These are phyloP conservation scores for Eurytoma adleriae DNA, from an alignment of 2,888 invertebrate species.

Conservation along the genomic window DNA sequence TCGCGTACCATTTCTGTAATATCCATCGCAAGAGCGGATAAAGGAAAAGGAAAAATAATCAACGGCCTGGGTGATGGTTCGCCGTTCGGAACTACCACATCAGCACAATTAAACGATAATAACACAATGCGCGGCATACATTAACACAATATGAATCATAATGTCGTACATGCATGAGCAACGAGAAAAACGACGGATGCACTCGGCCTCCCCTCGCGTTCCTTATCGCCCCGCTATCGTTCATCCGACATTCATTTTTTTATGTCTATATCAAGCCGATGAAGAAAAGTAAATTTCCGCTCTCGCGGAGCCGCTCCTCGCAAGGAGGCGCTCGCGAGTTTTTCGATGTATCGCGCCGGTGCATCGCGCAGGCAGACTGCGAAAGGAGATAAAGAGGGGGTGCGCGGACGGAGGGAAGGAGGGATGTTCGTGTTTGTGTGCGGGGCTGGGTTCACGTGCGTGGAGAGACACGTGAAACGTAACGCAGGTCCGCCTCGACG, in stretches of 20 bases:
- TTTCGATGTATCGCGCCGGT: slow-evolving; percentile 27
- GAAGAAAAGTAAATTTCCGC: slow-evolving; percentile 23
- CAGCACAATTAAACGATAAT: slow-evolving; percentile 42
- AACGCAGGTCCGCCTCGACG: slow-evolving; percentile 56
- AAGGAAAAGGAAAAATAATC: background rate
- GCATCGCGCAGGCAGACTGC: slow-evolving; percentile 4
- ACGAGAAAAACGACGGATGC: background rate
- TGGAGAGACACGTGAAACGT: slow-evolving; percentile 50
- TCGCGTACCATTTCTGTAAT: background rate
- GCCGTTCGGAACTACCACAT: background rate
- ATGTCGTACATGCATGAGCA: slow-evolving; percentile 4
- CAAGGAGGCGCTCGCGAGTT: too few relatives aligned
- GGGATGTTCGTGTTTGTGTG: slow-evolving; percentile 21
- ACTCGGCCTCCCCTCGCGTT: background rate
- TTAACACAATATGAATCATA: slow-evolving; percentile 49
- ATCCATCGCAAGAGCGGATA: background rate
- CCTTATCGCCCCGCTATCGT: background rate
- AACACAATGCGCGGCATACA: slow-evolving; percentile 29
- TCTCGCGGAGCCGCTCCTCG: background rate
- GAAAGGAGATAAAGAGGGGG: slow-evolving; percentile 1
- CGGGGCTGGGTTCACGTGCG: background rate
- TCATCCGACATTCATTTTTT: background rate
- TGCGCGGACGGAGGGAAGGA: background rate
- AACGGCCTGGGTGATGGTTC: background rate
- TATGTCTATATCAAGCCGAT: slow-evolving; percentile 30